Evolutionary conservation across 2,797 vertebrate species (phyloP), one percentile per base, ranked within the genome.

Genomic region (Phyllotis vaccarum): DNA sequence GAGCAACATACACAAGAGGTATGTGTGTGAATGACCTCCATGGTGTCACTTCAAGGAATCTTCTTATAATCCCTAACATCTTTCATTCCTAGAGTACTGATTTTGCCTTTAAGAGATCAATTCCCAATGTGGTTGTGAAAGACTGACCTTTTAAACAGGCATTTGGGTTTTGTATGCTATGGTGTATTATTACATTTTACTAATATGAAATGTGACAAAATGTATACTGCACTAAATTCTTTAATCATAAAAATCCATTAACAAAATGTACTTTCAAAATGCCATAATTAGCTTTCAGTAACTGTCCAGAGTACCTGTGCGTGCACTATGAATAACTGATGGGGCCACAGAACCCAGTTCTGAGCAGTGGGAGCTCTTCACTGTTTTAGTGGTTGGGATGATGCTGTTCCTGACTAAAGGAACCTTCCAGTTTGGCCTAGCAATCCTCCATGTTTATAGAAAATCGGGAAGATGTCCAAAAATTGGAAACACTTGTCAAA

Each of bases 401-500:
- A 91, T 52, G 58, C 68, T 96, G n/a, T 74, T 97, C 66, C 72
- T 85, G 95, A 94, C 96, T 95, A 34, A 52, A 87, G 91, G 96
- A 89, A 78, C 0, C 0, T 34, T 86, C 66, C n/a, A 21, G 58
- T 60, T 91, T 60, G 76, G 94, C 92, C 91, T 56, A 2, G 1
- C 5, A 40, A 90, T 88, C 94, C 97, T 91, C 91, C 46, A 54
- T 68, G 60, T 86, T 96, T 56, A 88, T 92, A 93, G 93, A 89
- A 94, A 96, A 96, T 93, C 66, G 96, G 87, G 83, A 40, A 79
- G 96, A 94, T 91, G 87, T 95, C 95, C 96, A 96, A 96, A 96
- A 98, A 97, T 92, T 85, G 96, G 98, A 98, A 94, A 95, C 90
- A 96, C 97, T 96, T 96, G 95, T 98, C 96, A 98, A 97, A 95